Conservation (phyloP, 2,113 vertebrate genomes). For the Protomyctophum bolini region DNA sequence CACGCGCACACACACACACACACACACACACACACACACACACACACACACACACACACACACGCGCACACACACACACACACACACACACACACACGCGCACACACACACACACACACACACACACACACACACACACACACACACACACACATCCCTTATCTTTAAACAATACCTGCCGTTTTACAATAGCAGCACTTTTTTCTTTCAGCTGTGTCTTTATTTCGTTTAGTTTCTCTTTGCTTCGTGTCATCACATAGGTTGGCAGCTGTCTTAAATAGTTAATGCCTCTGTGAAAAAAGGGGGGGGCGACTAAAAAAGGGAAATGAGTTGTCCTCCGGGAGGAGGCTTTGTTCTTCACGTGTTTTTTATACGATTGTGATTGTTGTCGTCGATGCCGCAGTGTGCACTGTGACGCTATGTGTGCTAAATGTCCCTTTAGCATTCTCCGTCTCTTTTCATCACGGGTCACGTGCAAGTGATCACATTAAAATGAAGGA, state of each 20-base stretch:
- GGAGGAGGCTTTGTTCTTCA: conserved; percentile 42
- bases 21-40: too few species aligned
- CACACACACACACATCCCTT: conserved; percentile 34
- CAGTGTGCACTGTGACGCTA: conserved; percentile 7
- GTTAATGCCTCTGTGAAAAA: conserved; percentile 72
- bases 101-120: too few species aligned
- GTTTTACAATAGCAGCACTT: conserved; percentile 68
- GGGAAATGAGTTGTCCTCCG: conserved; percentile 30
- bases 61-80: too few species aligned
- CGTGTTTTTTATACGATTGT: not conserved
- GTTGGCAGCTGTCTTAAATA: conserved; percentile 72
- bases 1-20: too few species aligned
- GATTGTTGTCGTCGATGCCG: conserved; percentile 22
- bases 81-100: too few species aligned
- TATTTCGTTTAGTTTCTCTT: conserved; percentile 46
- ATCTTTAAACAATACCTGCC: conserved; percentile 79
- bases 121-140: too few species aligned
- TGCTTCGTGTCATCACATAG: conserved; percentile 69
- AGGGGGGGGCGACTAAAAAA: conserved; percentile 52
- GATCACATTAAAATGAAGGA: not conserved
- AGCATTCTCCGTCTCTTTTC: not conserved
- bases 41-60: too few species aligned
- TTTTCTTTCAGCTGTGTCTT: conserved; percentile 66
- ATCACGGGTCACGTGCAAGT: not conserved
- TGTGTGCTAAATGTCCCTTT: conserved; percentile 4